These are phyloP conservation scores for Ooceraea biroi DNA, from an alignment of 1,140 invertebrate species.

Conservation along the genomic window DNA sequence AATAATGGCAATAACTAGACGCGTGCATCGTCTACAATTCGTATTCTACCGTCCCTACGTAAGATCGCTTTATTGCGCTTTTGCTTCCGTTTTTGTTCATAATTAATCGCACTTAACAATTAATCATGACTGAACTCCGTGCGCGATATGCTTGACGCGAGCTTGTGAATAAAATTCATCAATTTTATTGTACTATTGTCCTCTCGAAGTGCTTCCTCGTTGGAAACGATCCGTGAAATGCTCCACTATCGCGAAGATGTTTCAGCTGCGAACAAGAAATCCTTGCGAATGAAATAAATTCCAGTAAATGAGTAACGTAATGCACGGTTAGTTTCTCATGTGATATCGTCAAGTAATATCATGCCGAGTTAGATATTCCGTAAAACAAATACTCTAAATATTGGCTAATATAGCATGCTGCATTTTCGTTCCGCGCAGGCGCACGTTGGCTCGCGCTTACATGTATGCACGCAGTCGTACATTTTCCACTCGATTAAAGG, in stretches of 20 bases:
- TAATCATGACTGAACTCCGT: not conserved
- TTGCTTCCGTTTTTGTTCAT: not conserved
- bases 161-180: not conserved
- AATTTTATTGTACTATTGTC: too few species aligned
- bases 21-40: not conserved
- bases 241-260: too few species aligned
- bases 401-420: not conserved
- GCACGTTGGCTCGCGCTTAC: not conserved
- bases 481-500: constrained; percentile 3
- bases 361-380: too few species aligned
- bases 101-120: too few species aligned
- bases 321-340: too few species aligned
- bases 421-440: not conserved
- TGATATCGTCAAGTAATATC: too few species aligned
- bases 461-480: not conserved
- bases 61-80: constrained; percentile 5
- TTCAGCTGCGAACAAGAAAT: too few species aligned
- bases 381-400: not conserved
- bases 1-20: constrained; percentile 51
- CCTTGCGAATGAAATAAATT: too few species aligned
- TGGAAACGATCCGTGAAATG: too few species aligned
- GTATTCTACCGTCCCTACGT: not conserved
- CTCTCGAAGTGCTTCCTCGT: not conserved
- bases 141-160: not conserved
- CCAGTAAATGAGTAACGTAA: too few species aligned